These are phyloP conservation scores for Linyphia triangularis DNA, from an alignment of 2,888 invertebrate species.

Conservation along the genomic window DNA sequence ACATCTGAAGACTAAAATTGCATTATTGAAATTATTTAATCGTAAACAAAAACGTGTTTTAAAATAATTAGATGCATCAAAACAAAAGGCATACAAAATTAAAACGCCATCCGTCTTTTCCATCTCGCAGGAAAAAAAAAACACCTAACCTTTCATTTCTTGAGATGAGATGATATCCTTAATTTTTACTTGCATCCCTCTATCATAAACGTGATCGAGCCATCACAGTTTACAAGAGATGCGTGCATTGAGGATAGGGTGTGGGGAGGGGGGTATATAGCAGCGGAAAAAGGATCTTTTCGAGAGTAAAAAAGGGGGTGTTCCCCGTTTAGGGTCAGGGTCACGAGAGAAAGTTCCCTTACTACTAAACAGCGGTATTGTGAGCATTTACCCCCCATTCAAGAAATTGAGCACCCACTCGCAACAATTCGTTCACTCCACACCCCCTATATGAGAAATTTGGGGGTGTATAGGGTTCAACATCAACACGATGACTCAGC, in stretches of 20 bases:
- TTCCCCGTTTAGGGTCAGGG: slow-evolving; percentile 58
- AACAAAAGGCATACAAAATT: no score
- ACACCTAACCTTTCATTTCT: no score
- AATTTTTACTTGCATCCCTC: slow-evolving; percentile 31
- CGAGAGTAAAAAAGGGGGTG: neutral
- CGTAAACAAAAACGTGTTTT: no score
- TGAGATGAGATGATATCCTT: neutral
- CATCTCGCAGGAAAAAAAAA: no score
- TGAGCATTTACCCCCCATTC: slow-evolving; percentile 23
- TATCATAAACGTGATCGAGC: slow-evolving; percentile 3
- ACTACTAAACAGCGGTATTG: slow-evolving; percentile 43
- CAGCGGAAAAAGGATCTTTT: slow-evolving; percentile 36
- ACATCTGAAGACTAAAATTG: no score
- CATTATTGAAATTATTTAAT: no score
- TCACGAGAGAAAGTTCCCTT: slow-evolving; percentile 51
- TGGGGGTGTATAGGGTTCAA: slow-evolving; percentile 32
- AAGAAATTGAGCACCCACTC: slow-evolving; percentile 20
- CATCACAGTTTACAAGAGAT: slow-evolving; percentile 54
- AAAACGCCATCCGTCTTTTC: no score
- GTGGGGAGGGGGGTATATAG: neutral
- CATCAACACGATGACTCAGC: slow-evolving; percentile 60
- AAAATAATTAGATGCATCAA: no score
- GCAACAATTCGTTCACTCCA: slow-evolving; percentile 29
- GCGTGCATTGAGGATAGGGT: slow-evolving; percentile 16
- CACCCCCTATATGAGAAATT: slow-evolving; percentile 18